phyloP scores from a whole-genome alignment of 2,888 invertebrate genomes.

The Lamellibrachia columna region DNA sequence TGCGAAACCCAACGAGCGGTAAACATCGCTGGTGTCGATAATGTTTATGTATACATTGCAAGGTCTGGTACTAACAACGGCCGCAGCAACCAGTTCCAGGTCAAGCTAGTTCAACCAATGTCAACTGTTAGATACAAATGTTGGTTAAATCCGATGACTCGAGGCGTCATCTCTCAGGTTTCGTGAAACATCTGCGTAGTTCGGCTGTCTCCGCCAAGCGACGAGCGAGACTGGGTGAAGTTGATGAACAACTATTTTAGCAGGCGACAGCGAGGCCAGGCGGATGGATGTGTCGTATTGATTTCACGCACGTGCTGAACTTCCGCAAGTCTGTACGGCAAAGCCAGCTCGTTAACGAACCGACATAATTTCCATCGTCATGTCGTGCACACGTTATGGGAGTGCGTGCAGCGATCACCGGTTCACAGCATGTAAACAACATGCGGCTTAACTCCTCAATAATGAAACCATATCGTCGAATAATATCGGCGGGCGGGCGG shows the following conservation, averaged over 20 bases:
- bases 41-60: too few species aligned
- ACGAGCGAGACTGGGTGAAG: background rate
- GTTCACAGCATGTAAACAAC: background rate
- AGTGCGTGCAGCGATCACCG: background rate
- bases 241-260: background rate
- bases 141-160: too few species aligned
- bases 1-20: too few species aligned
- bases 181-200: too few species aligned
- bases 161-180: too few species aligned
- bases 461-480: background rate
- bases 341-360: background rate
- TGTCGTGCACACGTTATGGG: background rate
- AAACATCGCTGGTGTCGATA: too few species aligned
- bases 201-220: background rate
- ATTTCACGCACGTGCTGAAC: background rate
- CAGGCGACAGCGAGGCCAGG: background rate
- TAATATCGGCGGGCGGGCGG: background rate
- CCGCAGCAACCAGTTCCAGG: too few species aligned
- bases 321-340: background rate
- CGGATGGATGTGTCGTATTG: background rate
- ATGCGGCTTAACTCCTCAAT: background rate
- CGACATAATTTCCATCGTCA: background rate
- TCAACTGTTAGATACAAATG: too few species aligned
- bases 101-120: too few species aligned
- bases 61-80: too few species aligned